Conservation (phyloP, 1,140 invertebrate genomes). For the Pygmarrhopalites habei region DNA sequence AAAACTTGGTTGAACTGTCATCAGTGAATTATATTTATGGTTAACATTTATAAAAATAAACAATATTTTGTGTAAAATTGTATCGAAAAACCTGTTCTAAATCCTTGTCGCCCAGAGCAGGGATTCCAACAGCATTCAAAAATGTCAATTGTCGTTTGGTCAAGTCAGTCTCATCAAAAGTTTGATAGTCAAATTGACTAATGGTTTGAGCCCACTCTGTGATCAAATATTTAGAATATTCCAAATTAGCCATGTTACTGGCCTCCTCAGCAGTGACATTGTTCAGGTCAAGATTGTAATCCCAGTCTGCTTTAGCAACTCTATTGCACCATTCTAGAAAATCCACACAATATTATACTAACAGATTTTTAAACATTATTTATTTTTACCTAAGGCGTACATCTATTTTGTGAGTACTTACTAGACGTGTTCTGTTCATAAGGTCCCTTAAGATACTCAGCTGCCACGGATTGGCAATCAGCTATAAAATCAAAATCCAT, state of each 20-base stretch:
- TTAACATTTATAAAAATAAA: background rate
- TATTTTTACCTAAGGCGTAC: too few relatives aligned
- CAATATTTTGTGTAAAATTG: background rate
- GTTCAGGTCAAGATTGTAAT: slow-evolving; percentile 33
- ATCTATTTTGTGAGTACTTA: too few relatives aligned
- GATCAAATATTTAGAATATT: slow-evolving; percentile 71
- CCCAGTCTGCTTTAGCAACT: slow-evolving; percentile 26
- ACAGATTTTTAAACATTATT: background rate
- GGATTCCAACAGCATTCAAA: slow-evolving; percentile 71
- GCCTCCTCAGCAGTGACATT: slow-evolving; percentile 15
- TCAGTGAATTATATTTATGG: background rate
- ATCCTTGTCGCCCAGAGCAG: slow-evolving; percentile 72
- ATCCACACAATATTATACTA: background rate
- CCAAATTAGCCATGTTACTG: slow-evolving; percentile 56
- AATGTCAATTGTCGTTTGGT: slow-evolving; percentile 66
- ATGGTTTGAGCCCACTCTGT: slow-evolving; percentile 61
- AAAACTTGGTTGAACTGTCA: too few relatives aligned
- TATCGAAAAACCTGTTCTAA: slow-evolving; percentile 62
- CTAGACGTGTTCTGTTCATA: slow-evolving; percentile 31
- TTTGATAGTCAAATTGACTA: slow-evolving; percentile 55
- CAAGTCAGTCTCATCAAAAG: slow-evolving; percentile 57
- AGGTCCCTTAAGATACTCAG: slow-evolving; percentile 22
- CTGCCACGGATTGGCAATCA: slow-evolving; percentile 29
- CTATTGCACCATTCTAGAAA: slow-evolving; percentile 1
- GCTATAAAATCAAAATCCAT: slow-evolving; percentile 12